phyloP scores from a whole-genome alignment of 2,888 invertebrate species.

The Ophion obscuratus region DNA sequence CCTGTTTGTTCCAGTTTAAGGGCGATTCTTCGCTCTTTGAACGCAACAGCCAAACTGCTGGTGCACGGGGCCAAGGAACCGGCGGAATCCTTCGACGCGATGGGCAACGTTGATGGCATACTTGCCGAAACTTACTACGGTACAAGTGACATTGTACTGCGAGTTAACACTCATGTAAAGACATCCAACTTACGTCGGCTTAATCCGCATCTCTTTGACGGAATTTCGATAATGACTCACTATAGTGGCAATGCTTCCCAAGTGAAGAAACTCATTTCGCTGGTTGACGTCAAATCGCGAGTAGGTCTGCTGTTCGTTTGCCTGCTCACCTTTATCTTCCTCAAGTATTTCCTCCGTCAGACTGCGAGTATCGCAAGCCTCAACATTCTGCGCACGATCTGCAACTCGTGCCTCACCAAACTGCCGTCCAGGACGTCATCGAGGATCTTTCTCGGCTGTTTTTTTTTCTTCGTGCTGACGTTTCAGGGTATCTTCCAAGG shows the following conservation, averaged over 20 bases:
- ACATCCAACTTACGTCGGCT: too few species aligned
- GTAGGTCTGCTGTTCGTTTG: background rate
- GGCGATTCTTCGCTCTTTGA: background rate
- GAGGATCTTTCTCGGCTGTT: constrained; percentile 17
- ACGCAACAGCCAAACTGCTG: background rate
- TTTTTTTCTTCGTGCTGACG: constrained; percentile 16
- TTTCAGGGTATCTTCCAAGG: constrained; percentile 39
- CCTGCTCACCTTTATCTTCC: constrained; percentile 1
- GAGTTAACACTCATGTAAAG: too few species aligned
- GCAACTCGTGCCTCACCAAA: constrained; percentile 12
- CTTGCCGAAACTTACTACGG: background rate
- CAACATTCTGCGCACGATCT: constrained; percentile 15
- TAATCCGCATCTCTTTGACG: background rate
- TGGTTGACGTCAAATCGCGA: background rate
- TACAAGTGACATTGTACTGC: background rate
- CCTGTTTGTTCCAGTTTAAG: background rate
- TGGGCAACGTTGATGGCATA: background rate
- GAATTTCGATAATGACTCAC: background rate
- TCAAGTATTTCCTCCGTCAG: constrained; percentile 14
- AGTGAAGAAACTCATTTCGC: constrained; percentile 14
- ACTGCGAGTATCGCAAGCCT: background rate
- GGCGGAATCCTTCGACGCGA: too few species aligned
- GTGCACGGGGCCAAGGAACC: background rate
- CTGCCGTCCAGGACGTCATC: background rate
- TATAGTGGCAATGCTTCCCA: constrained; percentile 2